phyloP scores from a whole-genome alignment of 2,888 invertebrate species.

The Leptopilina syphax region DNA sequence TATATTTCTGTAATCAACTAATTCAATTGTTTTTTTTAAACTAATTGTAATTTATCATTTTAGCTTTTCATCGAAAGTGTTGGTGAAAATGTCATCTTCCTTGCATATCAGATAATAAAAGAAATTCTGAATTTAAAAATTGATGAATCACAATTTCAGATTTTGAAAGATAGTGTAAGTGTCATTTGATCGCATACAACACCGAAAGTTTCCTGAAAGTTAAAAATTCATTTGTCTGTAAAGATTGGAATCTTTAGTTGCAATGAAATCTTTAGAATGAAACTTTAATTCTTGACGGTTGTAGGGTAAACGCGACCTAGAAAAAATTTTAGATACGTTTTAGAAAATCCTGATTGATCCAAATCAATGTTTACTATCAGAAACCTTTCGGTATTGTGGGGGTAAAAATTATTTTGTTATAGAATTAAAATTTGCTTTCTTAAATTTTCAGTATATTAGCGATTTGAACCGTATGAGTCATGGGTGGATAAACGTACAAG shows the following conservation, averaged over 20 bases:
- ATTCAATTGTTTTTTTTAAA: background rate
- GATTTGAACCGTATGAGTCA: conserved; percentile 92
- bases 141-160: conserved; percentile 89
- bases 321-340: too few species aligned
- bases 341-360: too few species aligned
- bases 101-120: conserved; percentile 91
- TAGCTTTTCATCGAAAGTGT: conserved; percentile 92
- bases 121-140: conserved; percentile 89
- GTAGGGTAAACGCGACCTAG: too few species aligned
- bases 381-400: too few species aligned
- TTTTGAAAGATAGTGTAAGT: conserved; percentile 88
- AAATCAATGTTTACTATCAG: too few species aligned
- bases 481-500: conserved; percentile 94
- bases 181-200: background rate
- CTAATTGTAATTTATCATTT: conserved; percentile 57
- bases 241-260: too few species aligned
- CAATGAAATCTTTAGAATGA: too few species aligned
- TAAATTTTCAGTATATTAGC: conserved; percentile 82
- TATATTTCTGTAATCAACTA: background rate
- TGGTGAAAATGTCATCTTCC: conserved; percentile 90
- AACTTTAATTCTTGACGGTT: too few species aligned
- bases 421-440: conserved; percentile 47
- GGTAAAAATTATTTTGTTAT: background rate
- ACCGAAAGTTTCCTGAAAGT: too few species aligned
- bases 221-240: too few species aligned